These are phyloP conservation scores for Pygoscelis antarcticus DNA, from an alignment of 2,113 vertebrate genomes.

Conservation along the genomic window DNA sequence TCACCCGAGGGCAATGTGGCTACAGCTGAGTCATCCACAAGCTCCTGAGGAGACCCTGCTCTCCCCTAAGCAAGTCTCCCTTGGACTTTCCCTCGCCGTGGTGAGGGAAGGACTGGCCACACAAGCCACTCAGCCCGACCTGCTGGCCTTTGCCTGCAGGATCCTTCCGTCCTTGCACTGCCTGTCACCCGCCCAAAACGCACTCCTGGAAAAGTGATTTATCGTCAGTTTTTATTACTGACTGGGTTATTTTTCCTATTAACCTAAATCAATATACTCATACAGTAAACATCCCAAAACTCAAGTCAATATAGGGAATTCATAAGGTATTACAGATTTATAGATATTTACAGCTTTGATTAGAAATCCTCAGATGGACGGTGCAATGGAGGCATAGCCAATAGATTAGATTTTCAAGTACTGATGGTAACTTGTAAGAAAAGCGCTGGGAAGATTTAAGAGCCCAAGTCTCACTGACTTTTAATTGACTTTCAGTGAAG, in stretches of 20 bases:
- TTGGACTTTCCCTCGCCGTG: accelerated
- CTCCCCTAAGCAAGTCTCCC: not conserved
- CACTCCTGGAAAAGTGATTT: not conserved
- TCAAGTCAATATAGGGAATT: constrained; percentile 47
- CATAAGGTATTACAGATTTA: constrained; percentile 44
- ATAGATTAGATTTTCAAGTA: constrained; percentile 30
- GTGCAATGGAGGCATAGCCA: not conserved
- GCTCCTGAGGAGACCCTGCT: not conserved
- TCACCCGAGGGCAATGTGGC: accelerated
- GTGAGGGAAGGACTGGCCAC: not conserved
- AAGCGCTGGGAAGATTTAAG: constrained; percentile 4
- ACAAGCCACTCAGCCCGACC: accelerated
- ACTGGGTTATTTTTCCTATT: constrained; percentile 43
- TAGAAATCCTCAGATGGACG: constrained; percentile 12
- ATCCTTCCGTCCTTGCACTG: not conserved
- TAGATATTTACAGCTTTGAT: constrained; percentile 51
- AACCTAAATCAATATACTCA: constrained; percentile 52
- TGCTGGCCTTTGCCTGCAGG: not conserved
- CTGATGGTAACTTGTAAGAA: constrained; percentile 20
- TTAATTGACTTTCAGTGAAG: constrained; percentile 31
- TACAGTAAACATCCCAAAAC: constrained; percentile 42
- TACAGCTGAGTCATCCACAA: not conserved
- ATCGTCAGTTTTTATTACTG: not conserved
- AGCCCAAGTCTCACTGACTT: not conserved
- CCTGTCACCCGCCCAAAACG: accelerated